Base-by-base conservation (phyloP, 2,888 invertebrate species). In the Buathra laborator region DNA sequence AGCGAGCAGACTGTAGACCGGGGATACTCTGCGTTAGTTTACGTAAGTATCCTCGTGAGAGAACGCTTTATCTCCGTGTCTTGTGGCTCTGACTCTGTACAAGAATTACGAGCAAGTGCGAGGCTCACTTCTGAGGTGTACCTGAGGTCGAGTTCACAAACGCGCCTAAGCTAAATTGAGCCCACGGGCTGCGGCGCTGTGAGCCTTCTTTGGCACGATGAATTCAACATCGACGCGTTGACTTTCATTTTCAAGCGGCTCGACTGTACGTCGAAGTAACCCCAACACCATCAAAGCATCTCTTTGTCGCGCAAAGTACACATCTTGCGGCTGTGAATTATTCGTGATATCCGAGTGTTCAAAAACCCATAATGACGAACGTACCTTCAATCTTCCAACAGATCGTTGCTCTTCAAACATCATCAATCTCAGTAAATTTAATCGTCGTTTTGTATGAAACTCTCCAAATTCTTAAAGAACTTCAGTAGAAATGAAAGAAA, bases 31-130 rank as follows among this genome's bases (percentile, higher is more conserved):
- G 56, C 56, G 37, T 62, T 76, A 87, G 85, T 84, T 84, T 87
- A 37, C 77, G 46, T 51, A 83, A 86, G 86, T 84, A 84, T 86
- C 78, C 86, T 81, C 79, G 48, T 14, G 83, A 76, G 78, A 79
- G 62, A 62, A 62, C 74, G 46, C 53, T 81, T 78, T 85, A 85
- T 83, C 83, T 77, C 48, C n/a, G 70, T 75, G 56, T 37, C 59
- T 71, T 64, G 37, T 46, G 78, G 62, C 29, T 56, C 56, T 10
- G 56, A 9, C 48, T 19, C 24, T n/a, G 12, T 44, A 72, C 81
- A 74, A 77, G 81, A 78, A 80, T 83, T 83, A 80, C 76, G 44
- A 46, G 48, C 64, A 68, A 59, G 80, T 75, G 81, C 53, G 37
- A 76, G 48, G 43, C 48, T 32, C 64, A 48, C 75, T 64, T 64